A percentile compares a stretch with the other conserved stretches of the same genome.
Conservation (phyloP, 2,888 invertebrate genomes). For the Eucera pruinosa region DNA sequence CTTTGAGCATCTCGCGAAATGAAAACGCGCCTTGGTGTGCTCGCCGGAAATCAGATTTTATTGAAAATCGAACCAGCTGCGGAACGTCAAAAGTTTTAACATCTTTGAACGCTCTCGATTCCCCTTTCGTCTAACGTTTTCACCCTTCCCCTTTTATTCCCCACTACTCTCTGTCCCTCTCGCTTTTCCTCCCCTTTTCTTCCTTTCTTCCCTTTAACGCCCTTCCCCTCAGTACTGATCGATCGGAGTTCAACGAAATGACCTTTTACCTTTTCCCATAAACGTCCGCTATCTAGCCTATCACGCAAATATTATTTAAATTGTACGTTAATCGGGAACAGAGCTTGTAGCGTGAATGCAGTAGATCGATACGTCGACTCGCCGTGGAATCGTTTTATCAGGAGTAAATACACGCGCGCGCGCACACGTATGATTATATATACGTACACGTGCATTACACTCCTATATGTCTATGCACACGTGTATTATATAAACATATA, state of each 20-base stretch:
- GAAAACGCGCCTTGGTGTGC: constrained; percentile 48
- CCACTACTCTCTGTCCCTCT: no score
- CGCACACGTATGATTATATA: background rate
- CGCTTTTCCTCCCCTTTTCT: background rate
- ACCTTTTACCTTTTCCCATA: constrained; percentile 61
- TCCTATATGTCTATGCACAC: no score
- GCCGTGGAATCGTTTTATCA: constrained; percentile 22
- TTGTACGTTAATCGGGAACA: constrained; percentile 55
- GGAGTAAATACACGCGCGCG: constrained; percentile 27
- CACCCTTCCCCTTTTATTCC: constrained; percentile 1
- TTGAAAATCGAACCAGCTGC: constrained; percentile 61
- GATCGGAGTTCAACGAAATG: constrained; percentile 55
- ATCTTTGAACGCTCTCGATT: constrained; percentile 37
- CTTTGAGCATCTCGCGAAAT: constrained; percentile 47
- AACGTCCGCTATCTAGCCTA: constrained; percentile 21
- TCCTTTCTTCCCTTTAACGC: background rate
- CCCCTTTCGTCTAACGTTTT: constrained; percentile 20
- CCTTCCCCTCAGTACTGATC: constrained; percentile 41
- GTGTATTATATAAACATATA: no score
- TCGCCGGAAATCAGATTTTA: constrained; percentile 61
- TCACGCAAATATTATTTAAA: constrained; percentile 67
- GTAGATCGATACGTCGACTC: constrained; percentile 68
- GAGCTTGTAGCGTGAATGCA: constrained; percentile 60
- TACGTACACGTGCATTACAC: no score
- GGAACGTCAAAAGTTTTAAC: constrained; percentile 61